phyloP scores from a whole-genome alignment of 2,113 vertebrate species.

The Eubucco bourcierii region DNA sequence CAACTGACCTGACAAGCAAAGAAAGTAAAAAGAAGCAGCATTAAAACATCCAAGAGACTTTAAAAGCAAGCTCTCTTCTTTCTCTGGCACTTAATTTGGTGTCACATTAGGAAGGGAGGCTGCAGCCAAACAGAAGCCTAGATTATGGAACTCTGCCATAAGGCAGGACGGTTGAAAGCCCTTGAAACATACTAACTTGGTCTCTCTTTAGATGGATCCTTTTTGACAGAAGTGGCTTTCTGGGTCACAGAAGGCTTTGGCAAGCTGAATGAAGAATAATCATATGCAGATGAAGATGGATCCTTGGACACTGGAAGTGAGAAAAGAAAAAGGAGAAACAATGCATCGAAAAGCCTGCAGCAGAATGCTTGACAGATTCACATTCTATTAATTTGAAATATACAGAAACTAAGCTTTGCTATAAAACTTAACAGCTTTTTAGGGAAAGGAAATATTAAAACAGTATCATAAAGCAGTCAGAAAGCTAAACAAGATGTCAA shows the following conservation, averaged over 20 bases:
- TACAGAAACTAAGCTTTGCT: not conserved
- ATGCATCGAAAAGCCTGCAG: not conserved
- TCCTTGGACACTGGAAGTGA: constrained; percentile 57
- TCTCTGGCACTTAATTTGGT: not conserved
- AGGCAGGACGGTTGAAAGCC: not conserved
- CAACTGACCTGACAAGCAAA: not conserved
- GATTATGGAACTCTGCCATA: not conserved
- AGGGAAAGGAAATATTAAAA: not conserved
- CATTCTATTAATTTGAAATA: not conserved
- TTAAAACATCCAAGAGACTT: not conserved
- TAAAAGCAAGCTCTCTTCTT: not conserved
- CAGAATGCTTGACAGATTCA: not conserved
- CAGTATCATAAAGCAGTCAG: not conserved
- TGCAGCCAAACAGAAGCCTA: not conserved
- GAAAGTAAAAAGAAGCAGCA: not conserved
- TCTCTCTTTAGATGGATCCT: constrained; percentile 84
- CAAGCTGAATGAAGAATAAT: constrained; percentile 42
- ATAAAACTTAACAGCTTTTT: not conserved
- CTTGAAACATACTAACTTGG: constrained; percentile 72
- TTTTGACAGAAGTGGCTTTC: constrained; percentile 70
- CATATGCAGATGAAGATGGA: not conserved
- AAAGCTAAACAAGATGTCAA: not conserved
- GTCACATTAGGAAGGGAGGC: not conserved
- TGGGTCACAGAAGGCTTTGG: constrained; percentile 42
- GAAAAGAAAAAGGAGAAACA: not conserved